Base-by-base conservation (phyloP, 2,113 vertebrate genomes). In the Cyrtonyx montezumae region DNA sequence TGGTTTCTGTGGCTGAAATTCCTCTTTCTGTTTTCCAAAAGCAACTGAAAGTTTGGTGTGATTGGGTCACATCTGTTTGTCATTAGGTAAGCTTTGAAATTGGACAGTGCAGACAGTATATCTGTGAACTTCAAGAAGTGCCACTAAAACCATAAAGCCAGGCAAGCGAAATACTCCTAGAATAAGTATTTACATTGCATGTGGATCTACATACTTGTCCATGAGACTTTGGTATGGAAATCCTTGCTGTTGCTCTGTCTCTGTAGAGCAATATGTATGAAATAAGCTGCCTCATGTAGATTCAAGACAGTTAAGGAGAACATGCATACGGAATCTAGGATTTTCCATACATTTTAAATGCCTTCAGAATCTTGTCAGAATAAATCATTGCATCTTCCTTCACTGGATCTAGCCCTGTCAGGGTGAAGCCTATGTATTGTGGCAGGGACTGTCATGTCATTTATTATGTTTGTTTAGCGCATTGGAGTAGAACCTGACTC, bases 301-400 rank as follows among this genome's bases (percentile, higher is more conserved):
- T 43, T 80, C 83, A 82, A 87, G 59, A n/a, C 0, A 2, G 42
- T 66, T 43, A 90, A 68, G 78, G 62, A 88, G 84, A 65, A 84
- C 78, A 79, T 55, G 82, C 36, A 85, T 55, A 65, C n/a, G 11
- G 25, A 91, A 56, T 59, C 49, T 36, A 62, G 19, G 65, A 28
- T 79, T 92, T 91, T 69, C 87, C 67, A 43, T 66, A 79, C 74
- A 81, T 63, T 91, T 94, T 85, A 92, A 91, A 89, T 66, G 87
- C 63, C 84, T 89, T 85, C 95, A 94, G 91, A 96, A 94, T 92
- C 77, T 82, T 94, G 92, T 94, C 95, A 96, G 91, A 85, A 89
- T 82, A 89, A 36, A 95, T 93, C 49, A 94, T 15, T 59, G 42
- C 17, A 74, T 93, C 92, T 93, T 70, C 75, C 65, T 87, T 85